Conservation (phyloP, 2,113 vertebrate species). For the Nettapus auritus region DNA sequence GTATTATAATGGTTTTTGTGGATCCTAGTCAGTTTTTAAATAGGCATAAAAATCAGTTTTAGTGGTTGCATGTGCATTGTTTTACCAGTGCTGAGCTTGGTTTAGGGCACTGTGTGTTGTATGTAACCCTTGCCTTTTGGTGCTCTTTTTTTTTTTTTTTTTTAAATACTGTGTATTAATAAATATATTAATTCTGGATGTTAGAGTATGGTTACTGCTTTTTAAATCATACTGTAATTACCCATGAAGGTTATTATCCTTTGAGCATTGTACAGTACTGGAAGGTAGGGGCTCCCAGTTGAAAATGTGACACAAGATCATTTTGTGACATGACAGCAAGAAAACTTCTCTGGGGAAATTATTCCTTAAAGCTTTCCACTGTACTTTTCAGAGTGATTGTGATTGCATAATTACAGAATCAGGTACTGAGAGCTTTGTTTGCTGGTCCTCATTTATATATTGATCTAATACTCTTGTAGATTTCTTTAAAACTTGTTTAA, state of each 20-base stretch:
- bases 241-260: accelerated
- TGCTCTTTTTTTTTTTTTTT: not conserved
- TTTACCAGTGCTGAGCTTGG: not conserved
- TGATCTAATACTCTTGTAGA: not conserved
- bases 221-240: not conserved
- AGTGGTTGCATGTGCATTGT: not conserved
- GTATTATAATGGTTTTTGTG: not conserved
- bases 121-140: not conserved
- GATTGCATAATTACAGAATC: not conserved
- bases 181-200: not conserved
- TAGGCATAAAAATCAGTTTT: not conserved
- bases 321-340: not conserved
- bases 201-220: not conserved
- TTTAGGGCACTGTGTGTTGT: not conserved
- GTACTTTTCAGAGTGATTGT: not conserved
- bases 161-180: not conserved
- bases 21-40: not conserved
- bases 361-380: not conserved
- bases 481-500: not conserved
- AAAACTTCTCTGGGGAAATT: not conserved
- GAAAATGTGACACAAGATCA: not conserved
- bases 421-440: not conserved
- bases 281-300: not conserved
- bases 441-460: not conserved
- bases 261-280: not conserved